Evolutionary conservation across 2,888 invertebrate genomes (phyloP).

Genomic region (Dasypolia templi): DNA sequence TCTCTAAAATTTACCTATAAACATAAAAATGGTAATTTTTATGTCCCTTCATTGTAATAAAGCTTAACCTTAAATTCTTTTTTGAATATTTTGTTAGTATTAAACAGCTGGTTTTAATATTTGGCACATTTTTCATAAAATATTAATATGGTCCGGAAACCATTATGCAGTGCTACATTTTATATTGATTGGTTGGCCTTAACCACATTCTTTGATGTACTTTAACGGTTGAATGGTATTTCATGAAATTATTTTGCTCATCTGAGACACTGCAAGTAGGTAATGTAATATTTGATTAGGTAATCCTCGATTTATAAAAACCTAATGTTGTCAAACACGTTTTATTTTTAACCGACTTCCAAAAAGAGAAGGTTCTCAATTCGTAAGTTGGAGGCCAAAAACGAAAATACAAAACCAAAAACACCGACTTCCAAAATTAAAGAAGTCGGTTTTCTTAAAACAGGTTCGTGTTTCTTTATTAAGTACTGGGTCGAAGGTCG

Average conservation of each 20-base stretch:
- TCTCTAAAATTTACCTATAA: slow-evolving; percentile 64
- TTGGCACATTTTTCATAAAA: slow-evolving; percentile 49
- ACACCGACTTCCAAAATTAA: too few species aligned
- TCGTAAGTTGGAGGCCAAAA: too few species aligned
- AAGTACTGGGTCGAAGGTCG: too few species aligned
- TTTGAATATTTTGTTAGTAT: slow-evolving; percentile 72
- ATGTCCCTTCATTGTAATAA: slow-evolving; percentile 75
- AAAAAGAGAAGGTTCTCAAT: too few species aligned
- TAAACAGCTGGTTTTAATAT: slow-evolving; percentile 69
- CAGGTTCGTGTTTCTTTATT: too few species aligned
- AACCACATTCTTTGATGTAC: background rate
- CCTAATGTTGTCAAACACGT: too few species aligned
- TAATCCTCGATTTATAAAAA: background rate
- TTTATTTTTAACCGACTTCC: too few species aligned
- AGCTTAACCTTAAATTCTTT: slow-evolving; percentile 74
- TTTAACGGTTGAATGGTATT: background rate
- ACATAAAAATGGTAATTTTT: slow-evolving; percentile 76
- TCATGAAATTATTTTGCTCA: too few species aligned
- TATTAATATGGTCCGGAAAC: slow-evolving; percentile 53
- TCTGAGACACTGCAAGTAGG: background rate
- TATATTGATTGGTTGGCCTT: slow-evolving; percentile 20
- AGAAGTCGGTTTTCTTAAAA: too few species aligned
- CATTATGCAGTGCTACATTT: slow-evolving; percentile 27
- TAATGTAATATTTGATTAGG: too few species aligned
- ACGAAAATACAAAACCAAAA: too few species aligned